Conservation (phyloP, 35 echinoderm and acorn worm species). For the Ophiothrix spiculata region DNA sequence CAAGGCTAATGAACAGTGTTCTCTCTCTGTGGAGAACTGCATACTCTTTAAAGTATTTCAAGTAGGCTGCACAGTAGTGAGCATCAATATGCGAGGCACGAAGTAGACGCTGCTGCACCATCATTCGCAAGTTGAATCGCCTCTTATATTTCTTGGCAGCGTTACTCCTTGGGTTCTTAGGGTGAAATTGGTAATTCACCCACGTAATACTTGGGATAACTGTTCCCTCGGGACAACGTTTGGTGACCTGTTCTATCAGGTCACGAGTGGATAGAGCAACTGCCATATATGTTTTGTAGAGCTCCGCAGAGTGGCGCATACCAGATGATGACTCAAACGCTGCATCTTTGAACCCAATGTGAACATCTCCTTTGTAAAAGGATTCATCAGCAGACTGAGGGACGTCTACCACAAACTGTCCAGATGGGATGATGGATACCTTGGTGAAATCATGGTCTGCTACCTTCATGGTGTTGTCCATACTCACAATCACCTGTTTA, state of each 20-base stretch:
- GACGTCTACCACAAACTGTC: neutral
- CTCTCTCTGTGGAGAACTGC: neutral
- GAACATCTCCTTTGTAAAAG: neutral
- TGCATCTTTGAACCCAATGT: neutral
- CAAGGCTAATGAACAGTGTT: neutral
- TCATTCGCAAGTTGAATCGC: neutral
- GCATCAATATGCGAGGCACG: neutral
- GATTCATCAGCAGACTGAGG: neutral
- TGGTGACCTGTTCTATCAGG: neutral
- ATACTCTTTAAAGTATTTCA: neutral
- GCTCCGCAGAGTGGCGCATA: neutral
- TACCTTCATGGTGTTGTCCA: neutral
- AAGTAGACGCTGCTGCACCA: neutral
- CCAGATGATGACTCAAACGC: neutral
- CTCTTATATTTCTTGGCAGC: neutral
- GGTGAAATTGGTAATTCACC: neutral
- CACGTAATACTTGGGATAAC: neutral
- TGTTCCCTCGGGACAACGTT: neutral
- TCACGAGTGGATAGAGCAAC: too few species aligned
- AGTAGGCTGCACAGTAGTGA: neutral
- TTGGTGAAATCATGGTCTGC: neutral
- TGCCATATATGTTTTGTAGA: neutral
- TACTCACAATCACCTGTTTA: neutral
- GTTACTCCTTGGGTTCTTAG: neutral
- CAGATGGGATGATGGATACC: neutral